Conservation (phyloP, 92 coral and sea anemone species). For the Pocillopora grandis region DNA sequence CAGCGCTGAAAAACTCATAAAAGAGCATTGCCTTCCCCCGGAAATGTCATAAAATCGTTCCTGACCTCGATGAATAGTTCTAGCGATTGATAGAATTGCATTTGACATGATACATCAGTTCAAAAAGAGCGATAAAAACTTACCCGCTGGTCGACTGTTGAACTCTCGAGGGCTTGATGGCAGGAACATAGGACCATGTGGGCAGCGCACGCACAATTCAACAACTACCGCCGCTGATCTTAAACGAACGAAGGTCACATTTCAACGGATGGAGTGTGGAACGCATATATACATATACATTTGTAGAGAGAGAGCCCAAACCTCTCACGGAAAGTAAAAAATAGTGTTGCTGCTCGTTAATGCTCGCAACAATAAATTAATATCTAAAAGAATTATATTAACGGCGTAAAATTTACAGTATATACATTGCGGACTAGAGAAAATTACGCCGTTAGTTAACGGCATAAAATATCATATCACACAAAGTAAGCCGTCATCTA, state of each 20-base stretch:
- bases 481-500: too few species aligned
- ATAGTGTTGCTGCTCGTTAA: constrained; percentile 3
- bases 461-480: too few species aligned
- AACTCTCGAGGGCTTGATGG: background rate
- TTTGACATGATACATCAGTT: constrained; percentile 25
- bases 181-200: constrained; percentile 1
- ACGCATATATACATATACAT: background rate
- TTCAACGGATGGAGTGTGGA: background rate
- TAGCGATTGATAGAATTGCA: constrained; percentile 41
- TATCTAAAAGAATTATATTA: too few species aligned
- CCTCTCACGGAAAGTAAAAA: background rate
- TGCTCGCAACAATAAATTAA: background rate
- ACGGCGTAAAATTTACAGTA: too few species aligned
- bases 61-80: constrained; percentile 46
- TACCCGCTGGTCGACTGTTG: constrained; percentile 3
- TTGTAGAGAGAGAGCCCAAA: background rate
- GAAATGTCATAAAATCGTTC: constrained; percentile 57
- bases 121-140: background rate
- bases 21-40: constrained; percentile 63
- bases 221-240: background rate
- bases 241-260: background rate
- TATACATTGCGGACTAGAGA: too few species aligned
- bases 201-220: background rate
- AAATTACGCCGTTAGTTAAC: too few species aligned
- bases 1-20: constrained; percentile 69